Conservation (phyloP, 2,888 invertebrate species). For the Agrochola litura region DNA sequence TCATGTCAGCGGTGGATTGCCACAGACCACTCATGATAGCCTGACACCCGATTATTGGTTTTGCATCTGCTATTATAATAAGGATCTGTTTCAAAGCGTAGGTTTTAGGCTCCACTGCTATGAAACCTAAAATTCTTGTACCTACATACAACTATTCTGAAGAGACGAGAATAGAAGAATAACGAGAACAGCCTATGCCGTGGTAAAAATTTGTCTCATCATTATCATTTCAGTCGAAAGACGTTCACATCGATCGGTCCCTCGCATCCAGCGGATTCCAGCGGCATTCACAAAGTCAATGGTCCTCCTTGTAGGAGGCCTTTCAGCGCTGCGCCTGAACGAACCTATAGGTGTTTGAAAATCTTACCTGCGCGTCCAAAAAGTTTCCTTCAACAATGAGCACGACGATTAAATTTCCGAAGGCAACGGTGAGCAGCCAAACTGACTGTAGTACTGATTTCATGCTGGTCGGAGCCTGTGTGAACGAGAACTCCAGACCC, state of each 20-base stretch:
- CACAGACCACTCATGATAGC: background rate
- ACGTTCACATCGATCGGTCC: background rate
- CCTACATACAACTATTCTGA: background rate
- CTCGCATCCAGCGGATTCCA: background rate
- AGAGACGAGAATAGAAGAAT: background rate
- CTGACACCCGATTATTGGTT: background rate
- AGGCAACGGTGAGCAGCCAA: slow-evolving; percentile 97
- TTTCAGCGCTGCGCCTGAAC: background rate
- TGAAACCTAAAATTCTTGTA: background rate
- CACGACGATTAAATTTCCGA: slow-evolving; percentile 98
- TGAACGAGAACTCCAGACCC: slow-evolving; percentile 98
- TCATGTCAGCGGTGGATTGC: background rate
- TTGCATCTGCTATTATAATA: background rate
- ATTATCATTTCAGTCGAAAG: background rate
- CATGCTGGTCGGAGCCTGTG: slow-evolving; percentile 98
- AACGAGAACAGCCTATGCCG: background rate
- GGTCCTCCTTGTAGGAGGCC: background rate
- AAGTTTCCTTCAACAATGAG: slow-evolving; percentile 95
- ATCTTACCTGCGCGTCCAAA: slow-evolving; percentile 93
- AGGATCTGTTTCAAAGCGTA: background rate
- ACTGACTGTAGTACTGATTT: slow-evolving; percentile 98
- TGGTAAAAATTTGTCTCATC: background rate
- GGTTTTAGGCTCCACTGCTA: background rate
- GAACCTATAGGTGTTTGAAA: background rate
- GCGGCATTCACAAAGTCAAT: background rate